Evolutionary conservation across 2,113 vertebrate species (phyloP).

Genomic region (Neopipo cinnamomea): DNA sequence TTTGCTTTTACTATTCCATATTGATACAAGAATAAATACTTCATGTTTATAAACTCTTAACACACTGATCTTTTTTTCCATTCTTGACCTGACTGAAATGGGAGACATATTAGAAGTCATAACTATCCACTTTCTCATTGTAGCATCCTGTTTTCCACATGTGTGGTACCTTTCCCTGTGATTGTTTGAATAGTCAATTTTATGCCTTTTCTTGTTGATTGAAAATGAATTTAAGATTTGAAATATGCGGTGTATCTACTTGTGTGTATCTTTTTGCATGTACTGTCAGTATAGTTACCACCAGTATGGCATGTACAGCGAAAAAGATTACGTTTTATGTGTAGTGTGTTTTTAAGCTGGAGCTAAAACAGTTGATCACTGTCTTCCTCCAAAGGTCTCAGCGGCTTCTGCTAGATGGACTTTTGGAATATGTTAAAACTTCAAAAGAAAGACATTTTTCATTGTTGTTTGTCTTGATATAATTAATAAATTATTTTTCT

Average conservation of each 20-base stretch:
- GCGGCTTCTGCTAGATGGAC: not conserved
- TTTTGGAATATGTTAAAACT: not conserved
- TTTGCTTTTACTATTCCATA: constrained; percentile 47
- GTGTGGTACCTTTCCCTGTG: not conserved
- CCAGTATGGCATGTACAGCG: not conserved
- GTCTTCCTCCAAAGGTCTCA: not conserved
- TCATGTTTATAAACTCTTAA: constrained; percentile 22
- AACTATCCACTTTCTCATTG: not conserved
- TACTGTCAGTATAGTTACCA: not conserved
- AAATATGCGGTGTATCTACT: not conserved
- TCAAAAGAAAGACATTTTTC: not conserved
- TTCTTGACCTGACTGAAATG: not conserved
- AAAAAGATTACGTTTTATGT: not conserved
- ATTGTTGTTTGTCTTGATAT: not conserved
- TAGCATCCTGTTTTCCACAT: not conserved
- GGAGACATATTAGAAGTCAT: not conserved
- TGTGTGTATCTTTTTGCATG: not conserved
- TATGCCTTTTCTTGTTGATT: not conserved
- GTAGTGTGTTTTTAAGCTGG: not conserved
- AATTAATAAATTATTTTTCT: not conserved
- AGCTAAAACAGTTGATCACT: not conserved
- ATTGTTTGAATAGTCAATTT: not conserved
- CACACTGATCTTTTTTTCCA: constrained; percentile 7
- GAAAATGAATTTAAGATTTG: not conserved
- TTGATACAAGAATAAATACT: constrained; percentile 34